Percentiles rank a stretch among this genome's conserved stretches.
Evolutionary conservation across 2,113 vertebrate genomes (phyloP).

Genomic region (Phasianus colchicus): DNA sequence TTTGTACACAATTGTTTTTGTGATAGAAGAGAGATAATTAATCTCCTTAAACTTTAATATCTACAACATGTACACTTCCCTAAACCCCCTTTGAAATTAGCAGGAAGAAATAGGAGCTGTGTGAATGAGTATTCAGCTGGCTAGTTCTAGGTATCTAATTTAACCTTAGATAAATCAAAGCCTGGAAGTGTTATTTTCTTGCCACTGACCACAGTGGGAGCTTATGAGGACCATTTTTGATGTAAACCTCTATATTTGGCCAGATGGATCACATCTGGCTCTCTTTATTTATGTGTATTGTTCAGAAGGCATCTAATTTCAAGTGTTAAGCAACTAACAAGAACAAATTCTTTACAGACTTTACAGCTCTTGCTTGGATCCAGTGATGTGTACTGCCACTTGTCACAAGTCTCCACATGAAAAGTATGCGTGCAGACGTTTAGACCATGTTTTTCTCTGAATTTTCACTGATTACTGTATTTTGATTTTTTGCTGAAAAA

Average conservation of each 20-base stretch:
- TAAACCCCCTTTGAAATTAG: not conserved
- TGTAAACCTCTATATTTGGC: slow-evolving; percentile 56
- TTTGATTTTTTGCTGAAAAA: too few relatives aligned
- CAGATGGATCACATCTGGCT: slow-evolving; percentile 32
- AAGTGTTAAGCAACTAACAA: slow-evolving; percentile 57
- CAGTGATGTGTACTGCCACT: not conserved
- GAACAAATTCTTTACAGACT: slow-evolving; percentile 34
- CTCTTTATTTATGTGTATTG: slow-evolving; percentile 40
- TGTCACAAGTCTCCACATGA: not conserved
- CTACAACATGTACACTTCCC: not conserved
- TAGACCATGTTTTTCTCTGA: not conserved
- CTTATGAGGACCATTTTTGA: slow-evolving; percentile 29
- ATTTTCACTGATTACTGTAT: not conserved
- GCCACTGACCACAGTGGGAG: not conserved
- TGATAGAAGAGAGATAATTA: not conserved
- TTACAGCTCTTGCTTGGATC: not conserved
- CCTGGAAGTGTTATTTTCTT: not conserved
- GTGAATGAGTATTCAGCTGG: not conserved
- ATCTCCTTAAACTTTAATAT: not conserved
- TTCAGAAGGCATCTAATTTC: slow-evolving; percentile 51
- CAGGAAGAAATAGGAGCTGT: not conserved
- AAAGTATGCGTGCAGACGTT: not conserved
- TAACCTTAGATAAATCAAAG: not conserved
- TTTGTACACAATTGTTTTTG: not conserved
- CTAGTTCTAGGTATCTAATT: not conserved